Evolutionary conservation across 1,140 invertebrate species (phyloP).

Genomic region (Drosophila novamexicana): DNA sequence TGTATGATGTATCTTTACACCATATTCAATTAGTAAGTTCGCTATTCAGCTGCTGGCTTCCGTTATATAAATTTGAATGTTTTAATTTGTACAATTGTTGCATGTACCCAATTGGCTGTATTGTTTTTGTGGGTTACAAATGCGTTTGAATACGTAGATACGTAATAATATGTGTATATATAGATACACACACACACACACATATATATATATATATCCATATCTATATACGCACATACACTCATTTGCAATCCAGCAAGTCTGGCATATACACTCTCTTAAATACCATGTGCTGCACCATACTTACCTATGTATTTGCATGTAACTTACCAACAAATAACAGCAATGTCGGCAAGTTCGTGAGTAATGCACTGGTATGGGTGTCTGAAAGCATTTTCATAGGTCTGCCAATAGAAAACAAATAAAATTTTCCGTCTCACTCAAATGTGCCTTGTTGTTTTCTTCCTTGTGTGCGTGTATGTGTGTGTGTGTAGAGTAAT

Average conservation of each 20-base stretch:
- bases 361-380: slow-evolving; percentile 5
- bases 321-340: not conserved
- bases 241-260: not conserved
- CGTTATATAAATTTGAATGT: too few species aligned
- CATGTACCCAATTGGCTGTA: too few species aligned
- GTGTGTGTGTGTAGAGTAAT: not conserved
- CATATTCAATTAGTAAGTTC: too few species aligned
- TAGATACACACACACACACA: too few species aligned
- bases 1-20: too few species aligned
- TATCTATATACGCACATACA: not conserved
- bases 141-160: too few species aligned
- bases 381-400: slow-evolving; percentile 21
- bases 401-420: slow-evolving; percentile 43
- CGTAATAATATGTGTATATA: too few species aligned
- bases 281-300: not conserved
- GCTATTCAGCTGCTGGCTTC: too few species aligned
- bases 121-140: too few species aligned
- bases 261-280: not conserved
- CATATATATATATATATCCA: too few species aligned
- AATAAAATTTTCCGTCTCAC: slow-evolving; percentile 34
- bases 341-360: not conserved
- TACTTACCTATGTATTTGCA: too few species aligned
- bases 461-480: not conserved
- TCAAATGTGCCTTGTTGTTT: slow-evolving; percentile 28
- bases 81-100: too few species aligned